Conservation (phyloP, 2,797 vertebrate genomes). For the Eptatretus atami region DNA sequence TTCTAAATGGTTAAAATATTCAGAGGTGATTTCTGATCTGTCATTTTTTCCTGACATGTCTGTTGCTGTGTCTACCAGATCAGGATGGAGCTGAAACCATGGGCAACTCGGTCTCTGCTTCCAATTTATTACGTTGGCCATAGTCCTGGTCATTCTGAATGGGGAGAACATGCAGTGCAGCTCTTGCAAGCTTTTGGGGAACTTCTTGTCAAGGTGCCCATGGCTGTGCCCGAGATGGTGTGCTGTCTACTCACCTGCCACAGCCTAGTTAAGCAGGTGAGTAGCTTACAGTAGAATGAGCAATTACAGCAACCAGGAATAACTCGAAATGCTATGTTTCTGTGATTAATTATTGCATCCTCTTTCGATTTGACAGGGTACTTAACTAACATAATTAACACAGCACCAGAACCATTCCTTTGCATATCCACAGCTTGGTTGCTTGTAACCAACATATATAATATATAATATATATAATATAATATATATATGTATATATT, state of each 20-base stretch:
- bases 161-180: constrained; percentile 26
- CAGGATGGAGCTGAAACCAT: constrained; percentile 67
- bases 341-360: neutral
- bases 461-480: no score
- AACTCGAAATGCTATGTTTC: neutral
- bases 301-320: neutral
- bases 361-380: neutral
- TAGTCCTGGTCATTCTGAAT: constrained; percentile 29
- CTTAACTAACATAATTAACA: neutral
- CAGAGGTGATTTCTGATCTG: neutral
- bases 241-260: constrained; percentile 29
- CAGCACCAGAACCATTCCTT: no score
- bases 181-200: constrained; percentile 43
- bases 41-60: neutral
- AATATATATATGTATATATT: no score
- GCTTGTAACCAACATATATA: no score
- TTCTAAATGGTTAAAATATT: neutral
- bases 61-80: constrained; percentile 17
- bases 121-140: constrained; percentile 45
- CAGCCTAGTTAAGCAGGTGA: constrained; percentile 38
- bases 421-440: no score
- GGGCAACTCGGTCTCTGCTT: constrained; percentile 37
- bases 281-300: neutral
- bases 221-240: constrained; percentile 50
- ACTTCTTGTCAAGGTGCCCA: constrained; percentile 32